Conservation (phyloP, 2,888 invertebrate genomes). For the Acronicta psi region DNA sequence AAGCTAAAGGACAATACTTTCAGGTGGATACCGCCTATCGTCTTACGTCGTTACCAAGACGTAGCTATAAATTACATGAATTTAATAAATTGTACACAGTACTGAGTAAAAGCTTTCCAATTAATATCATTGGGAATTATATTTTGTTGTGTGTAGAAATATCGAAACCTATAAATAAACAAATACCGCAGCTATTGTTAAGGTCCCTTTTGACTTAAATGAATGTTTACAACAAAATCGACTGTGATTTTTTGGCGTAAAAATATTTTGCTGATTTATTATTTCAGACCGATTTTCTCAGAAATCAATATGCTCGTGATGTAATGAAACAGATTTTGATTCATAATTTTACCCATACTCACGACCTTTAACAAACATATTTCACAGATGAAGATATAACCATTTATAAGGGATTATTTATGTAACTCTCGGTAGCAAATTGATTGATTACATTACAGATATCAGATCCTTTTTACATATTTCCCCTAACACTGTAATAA, state of each 20-base stretch:
- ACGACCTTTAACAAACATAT: too few relatives aligned
- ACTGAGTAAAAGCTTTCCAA: constrained; percentile 37
- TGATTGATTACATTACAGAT: too few relatives aligned
- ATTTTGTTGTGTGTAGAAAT: constrained; percentile 27
- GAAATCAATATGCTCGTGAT: too few relatives aligned
- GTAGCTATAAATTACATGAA: constrained; percentile 67
- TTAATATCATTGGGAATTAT: constrained; percentile 25
- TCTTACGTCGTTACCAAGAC: constrained; percentile 65
- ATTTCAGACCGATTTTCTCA: constrained; percentile 2
- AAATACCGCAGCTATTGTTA: constrained; percentile 10
- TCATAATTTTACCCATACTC: too few relatives aligned
- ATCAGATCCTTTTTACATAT: too few relatives aligned
- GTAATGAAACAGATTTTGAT: background rate
- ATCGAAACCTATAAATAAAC: constrained; percentile 11
- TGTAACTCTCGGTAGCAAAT: too few relatives aligned
- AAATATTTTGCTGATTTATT: constrained; percentile 11
- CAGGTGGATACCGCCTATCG: constrained; percentile 58
- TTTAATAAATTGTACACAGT: constrained; percentile 63
- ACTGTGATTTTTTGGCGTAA: background rate
- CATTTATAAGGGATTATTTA: too few relatives aligned
- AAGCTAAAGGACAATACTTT: constrained; percentile 61
- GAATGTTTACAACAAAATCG: background rate
- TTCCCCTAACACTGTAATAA: too few relatives aligned
- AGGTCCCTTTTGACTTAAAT: constrained; percentile 14
- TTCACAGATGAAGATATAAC: too few relatives aligned